Evolutionary conservation across 1,140 invertebrate genomes (phyloP).

Genomic region (Drosophila repletoides): DNA sequence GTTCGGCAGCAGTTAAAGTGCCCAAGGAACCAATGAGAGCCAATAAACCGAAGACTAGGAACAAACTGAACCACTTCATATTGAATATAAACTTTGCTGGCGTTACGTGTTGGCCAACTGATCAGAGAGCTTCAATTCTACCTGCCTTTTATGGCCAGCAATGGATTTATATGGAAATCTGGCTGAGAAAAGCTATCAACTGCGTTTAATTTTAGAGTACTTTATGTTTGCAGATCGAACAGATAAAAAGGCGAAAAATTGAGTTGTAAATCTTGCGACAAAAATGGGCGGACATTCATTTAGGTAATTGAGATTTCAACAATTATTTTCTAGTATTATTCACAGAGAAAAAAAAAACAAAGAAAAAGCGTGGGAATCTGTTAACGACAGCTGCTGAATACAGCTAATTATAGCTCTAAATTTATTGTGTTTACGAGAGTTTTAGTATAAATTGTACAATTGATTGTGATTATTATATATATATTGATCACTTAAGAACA

Average conservation of each 20-base stretch:
- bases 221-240: slow-evolving; percentile 60
- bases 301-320: slow-evolving; percentile 64
- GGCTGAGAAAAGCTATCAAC: slow-evolving; percentile 64
- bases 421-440: neutral
- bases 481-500: neutral
- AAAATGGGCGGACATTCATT: slow-evolving; percentile 75
- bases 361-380: slow-evolving; percentile 29
- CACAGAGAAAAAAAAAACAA: slow-evolving; percentile 31
- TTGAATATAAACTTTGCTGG: neutral
- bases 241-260: slow-evolving; percentile 48
- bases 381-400: neutral
- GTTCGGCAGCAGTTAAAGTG: slow-evolving; percentile 46
- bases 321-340: slow-evolving; percentile 29
- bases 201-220: slow-evolving; percentile 63
- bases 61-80: slow-evolving; percentile 77
- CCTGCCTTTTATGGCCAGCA: slow-evolving; percentile 34
- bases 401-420: neutral
- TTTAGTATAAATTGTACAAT: too few relatives aligned
- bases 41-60: slow-evolving; percentile 62
- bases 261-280: slow-evolving; percentile 74
- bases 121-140: slow-evolving; percentile 1
- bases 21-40: slow-evolving; percentile 63
- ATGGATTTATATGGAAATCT: slow-evolving; percentile 49
- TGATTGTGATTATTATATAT: neutral
- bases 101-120: slow-evolving; percentile 41